phyloP scores from a whole-genome alignment of 2,113 vertebrate genomes.

The Aldabrachelys gigantea region DNA sequence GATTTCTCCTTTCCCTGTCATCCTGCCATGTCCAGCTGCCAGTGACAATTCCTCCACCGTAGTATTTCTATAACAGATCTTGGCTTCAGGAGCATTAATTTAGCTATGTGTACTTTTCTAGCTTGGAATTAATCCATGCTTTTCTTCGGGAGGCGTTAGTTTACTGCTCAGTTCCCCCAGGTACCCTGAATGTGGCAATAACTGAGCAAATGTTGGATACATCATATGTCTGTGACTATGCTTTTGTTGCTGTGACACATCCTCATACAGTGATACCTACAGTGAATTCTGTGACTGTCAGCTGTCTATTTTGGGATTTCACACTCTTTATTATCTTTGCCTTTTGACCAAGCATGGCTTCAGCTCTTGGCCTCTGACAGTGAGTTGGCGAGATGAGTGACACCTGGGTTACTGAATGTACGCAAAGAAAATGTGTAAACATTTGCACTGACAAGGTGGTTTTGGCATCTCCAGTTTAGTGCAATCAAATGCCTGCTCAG shows the following conservation, averaged over 20 bases:
- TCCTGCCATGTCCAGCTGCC: background rate
- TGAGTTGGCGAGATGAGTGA: slow-evolving; percentile 14
- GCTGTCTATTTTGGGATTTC: slow-evolving; percentile 24
- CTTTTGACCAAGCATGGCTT: slow-evolving; percentile 20
- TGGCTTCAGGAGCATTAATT: background rate
- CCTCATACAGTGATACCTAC: background rate
- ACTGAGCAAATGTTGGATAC: background rate
- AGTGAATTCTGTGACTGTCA: background rate
- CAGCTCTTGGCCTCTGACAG: slow-evolving; percentile 15
- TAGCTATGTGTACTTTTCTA: slow-evolving; percentile 2
- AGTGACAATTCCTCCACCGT: background rate
- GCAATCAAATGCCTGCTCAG: slow-evolving; percentile 1
- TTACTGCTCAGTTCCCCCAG: background rate
- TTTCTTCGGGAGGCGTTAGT: background rate
- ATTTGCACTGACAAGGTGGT: background rate
- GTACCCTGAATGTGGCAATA: background rate
- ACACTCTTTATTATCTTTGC: slow-evolving; percentile 4
- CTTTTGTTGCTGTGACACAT: background rate
- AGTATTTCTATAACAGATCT: background rate
- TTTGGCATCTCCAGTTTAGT: background rate
- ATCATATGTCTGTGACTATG: slow-evolving; percentile 6
- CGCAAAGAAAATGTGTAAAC: slow-evolving; percentile 28
- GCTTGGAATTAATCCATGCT: background rate
- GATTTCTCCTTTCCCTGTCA: background rate
- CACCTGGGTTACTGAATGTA: background rate